phyloP scores from a whole-genome alignment of 2,888 invertebrate genomes.

The Notodonta ziczac region DNA sequence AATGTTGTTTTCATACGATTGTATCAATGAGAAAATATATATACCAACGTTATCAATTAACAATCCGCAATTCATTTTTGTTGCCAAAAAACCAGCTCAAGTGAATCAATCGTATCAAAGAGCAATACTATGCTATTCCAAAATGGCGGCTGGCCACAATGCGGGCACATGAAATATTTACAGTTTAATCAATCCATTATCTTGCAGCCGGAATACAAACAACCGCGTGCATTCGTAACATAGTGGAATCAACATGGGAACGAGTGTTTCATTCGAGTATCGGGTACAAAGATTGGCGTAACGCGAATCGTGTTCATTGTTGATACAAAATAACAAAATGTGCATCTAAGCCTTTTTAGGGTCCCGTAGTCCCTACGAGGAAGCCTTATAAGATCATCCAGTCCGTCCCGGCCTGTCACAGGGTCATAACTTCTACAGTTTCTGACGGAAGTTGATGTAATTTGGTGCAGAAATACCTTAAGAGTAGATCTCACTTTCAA shows the following conservation, averaged over 20 bases:
- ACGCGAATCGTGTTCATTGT: neutral
- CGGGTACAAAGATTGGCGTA: neutral
- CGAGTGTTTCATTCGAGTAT: slow-evolving; percentile 15
- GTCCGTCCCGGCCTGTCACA: too few species aligned
- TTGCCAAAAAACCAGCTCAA: slow-evolving; percentile 2
- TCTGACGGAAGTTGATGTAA: too few species aligned
- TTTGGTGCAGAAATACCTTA: too few species aligned
- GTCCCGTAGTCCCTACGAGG: too few species aligned
- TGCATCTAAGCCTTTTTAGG: too few species aligned
- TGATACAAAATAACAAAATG: neutral
- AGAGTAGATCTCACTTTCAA: too few species aligned
- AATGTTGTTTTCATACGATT: too few species aligned
- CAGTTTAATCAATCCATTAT: slow-evolving; percentile 61
- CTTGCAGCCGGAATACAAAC: slow-evolving; percentile 42
- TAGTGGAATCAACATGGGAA: slow-evolving; percentile 39
- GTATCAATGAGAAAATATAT: too few species aligned
- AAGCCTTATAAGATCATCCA: too few species aligned
- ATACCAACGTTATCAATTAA: too few species aligned
- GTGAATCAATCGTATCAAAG: slow-evolving; percentile 5
- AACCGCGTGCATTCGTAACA: slow-evolving; percentile 43
- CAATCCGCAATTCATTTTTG: neutral
- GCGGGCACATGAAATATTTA: slow-evolving; percentile 48
- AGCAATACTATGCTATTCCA: slow-evolving; percentile 16
- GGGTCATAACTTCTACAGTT: too few species aligned
- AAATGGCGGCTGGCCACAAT: slow-evolving; percentile 24